These are phyloP conservation scores for Congeria kusceri DNA, from an alignment of 2,888 invertebrate species.

Conservation along the genomic window DNA sequence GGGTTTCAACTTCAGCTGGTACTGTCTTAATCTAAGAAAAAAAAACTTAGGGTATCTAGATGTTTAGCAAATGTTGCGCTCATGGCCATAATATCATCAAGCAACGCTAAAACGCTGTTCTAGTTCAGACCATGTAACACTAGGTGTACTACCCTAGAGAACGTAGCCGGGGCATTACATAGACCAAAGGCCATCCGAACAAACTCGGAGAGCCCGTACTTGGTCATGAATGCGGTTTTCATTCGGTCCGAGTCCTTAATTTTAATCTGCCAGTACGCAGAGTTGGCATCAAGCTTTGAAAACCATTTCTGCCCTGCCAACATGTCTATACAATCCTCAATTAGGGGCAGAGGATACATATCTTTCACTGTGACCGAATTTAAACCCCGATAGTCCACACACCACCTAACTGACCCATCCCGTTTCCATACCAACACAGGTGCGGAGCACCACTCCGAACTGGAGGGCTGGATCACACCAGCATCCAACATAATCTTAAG, in stretches of 20 bases:
- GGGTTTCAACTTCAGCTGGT: slow-evolving; percentile 51
- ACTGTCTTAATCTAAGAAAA: slow-evolving; percentile 44
- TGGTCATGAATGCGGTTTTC: slow-evolving; percentile 64
- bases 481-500: slow-evolving; percentile 24
- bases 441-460: too few species aligned
- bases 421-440: too few species aligned
- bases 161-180: slow-evolving; percentile 55
- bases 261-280: slow-evolving; percentile 8
- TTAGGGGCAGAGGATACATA: too few species aligned
- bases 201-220: slow-evolving; percentile 58
- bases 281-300: too few species aligned
- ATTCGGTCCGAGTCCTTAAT: slow-evolving; percentile 38
- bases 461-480: not conserved
- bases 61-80: slow-evolving; percentile 20
- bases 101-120: slow-evolving; percentile 36
- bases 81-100: slow-evolving; percentile 50
- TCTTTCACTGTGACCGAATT: too few species aligned
- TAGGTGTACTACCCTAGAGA: slow-evolving; percentile 44
- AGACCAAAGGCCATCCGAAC: slow-evolving; percentile 55
- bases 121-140: slow-evolving; percentile 44
- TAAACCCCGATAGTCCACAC: too few species aligned
- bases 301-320: not conserved
- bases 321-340: too few species aligned
- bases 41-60: slow-evolving; percentile 26
- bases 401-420: too few species aligned